Percentiles rank a stretch among this genome's conserved stretches.
Conservation (phyloP, 2,113 vertebrate species). For the Tragelaphus imberbis region DNA sequence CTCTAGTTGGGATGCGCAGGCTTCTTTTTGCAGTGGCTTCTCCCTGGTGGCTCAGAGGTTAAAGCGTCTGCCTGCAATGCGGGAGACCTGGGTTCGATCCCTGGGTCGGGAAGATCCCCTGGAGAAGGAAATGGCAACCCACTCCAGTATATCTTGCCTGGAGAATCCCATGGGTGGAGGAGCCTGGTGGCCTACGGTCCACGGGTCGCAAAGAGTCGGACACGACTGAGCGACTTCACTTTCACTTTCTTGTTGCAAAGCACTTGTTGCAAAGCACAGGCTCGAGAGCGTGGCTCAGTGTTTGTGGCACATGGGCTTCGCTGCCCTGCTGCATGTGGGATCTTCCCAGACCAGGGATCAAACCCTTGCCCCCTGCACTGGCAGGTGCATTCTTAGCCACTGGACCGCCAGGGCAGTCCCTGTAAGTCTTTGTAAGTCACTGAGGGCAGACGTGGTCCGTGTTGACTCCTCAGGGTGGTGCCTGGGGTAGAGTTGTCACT, state of each 20-base stretch:
- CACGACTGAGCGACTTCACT: no score
- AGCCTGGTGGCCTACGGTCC: no score
- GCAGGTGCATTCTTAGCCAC: neutral
- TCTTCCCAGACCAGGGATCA: neutral
- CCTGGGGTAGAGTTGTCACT: neutral
- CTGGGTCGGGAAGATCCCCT: no score
- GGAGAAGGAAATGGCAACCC: no score
- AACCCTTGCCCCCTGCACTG: neutral
- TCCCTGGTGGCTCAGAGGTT: no score
- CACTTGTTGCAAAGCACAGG: neutral
- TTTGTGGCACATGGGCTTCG: neutral
- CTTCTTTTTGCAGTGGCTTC: neutral
- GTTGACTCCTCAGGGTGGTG: neutral
- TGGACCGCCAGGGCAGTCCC: neutral
- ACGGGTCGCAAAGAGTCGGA: no score
- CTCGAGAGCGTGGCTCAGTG: neutral
- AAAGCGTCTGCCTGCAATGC: no score
- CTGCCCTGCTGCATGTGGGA: neutral
- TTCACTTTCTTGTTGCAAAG: no score
- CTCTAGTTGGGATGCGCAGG: fast-evolving
- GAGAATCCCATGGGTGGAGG: no score
- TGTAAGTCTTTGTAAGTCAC: neutral
- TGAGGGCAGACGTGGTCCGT: neutral
- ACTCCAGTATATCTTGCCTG: no score
- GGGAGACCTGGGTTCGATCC: no score